phyloP scores from a whole-genome alignment of 2,888 invertebrate species.

The Chaetogeoica ovagalla region DNA sequence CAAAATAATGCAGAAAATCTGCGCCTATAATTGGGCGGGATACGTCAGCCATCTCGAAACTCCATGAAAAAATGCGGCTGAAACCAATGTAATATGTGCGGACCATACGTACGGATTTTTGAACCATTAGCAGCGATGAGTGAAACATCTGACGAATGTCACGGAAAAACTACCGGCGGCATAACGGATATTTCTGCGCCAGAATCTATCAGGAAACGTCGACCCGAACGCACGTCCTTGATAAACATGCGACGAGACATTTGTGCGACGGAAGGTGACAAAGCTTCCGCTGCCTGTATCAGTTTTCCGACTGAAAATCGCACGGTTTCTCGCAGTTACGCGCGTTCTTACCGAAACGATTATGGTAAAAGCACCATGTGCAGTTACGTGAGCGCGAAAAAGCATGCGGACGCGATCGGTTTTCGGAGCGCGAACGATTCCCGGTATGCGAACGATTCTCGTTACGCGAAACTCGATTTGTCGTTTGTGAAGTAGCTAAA shows the following conservation, averaged over 20 bases:
- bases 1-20: conserved; percentile 41
- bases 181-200: conserved; percentile 58
- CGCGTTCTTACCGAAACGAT: neutral
- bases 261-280: neutral
- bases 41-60: conserved; percentile 50
- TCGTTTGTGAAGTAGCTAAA: neutral
- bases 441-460: too few relatives aligned
- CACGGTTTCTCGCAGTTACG: neutral
- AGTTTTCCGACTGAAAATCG: neutral
- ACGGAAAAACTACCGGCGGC: conserved; percentile 53
- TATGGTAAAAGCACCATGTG: neutral
- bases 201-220: conserved; percentile 57
- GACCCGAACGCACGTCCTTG: neutral
- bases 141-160: conserved; percentile 22
- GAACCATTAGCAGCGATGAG: conserved; percentile 24
- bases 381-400: neutral
- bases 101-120: neutral
- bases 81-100: neutral
- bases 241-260: neutral
- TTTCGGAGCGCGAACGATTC: too few relatives aligned
- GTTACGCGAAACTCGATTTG: neutral
- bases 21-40: conserved; percentile 37
- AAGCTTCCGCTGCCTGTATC: neutral
- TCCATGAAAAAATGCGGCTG: conserved; percentile 27
- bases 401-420: neutral